Evolutionary conservation across 37 sponge, comb jelly and placozoan species (phyloP).

Genomic region (Tethya wilhelma): DNA sequence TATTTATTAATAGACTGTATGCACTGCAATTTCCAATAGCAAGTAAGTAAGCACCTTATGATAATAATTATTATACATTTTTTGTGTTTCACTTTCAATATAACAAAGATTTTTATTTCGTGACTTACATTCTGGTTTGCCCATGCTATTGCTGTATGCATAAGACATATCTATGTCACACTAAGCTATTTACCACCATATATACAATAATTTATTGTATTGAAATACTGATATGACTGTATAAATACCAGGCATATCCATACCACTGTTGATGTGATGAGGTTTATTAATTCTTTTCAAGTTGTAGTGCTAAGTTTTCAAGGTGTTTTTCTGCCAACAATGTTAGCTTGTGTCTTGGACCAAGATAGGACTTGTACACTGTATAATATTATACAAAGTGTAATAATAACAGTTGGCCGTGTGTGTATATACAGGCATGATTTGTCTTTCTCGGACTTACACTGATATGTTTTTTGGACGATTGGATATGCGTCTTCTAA

Average conservation of each 20-base stretch:
- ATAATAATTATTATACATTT: background rate
- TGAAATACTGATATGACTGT: too few species aligned
- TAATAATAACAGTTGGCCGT: background rate
- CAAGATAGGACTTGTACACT: conserved; percentile 49
- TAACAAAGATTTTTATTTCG: too few species aligned
- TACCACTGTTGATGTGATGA: too few species aligned
- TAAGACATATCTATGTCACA: too few species aligned
- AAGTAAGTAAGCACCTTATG: background rate
- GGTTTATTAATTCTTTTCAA: background rate
- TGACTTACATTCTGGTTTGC: background rate
- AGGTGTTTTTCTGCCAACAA: conserved; percentile 28
- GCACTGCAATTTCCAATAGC: background rate
- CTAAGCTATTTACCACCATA: too few species aligned
- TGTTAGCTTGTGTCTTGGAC: conserved; percentile 23
- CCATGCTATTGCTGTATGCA: background rate
- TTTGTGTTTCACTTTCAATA: too few species aligned
- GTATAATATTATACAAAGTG: background rate
- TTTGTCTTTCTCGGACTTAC: conserved; percentile 3
- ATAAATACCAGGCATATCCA: too few species aligned
- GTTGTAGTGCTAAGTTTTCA: conserved; percentile 8
- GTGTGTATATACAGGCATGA: too few species aligned
- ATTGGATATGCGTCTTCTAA: conserved; percentile 35
- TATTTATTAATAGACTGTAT: background rate
- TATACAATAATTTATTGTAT: too few species aligned
- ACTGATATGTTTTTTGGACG: conserved; percentile 18